These are phyloP conservation scores for Elgaria multicarinata DNA, from an alignment of 2,113 vertebrate species.

Conservation along the genomic window DNA sequence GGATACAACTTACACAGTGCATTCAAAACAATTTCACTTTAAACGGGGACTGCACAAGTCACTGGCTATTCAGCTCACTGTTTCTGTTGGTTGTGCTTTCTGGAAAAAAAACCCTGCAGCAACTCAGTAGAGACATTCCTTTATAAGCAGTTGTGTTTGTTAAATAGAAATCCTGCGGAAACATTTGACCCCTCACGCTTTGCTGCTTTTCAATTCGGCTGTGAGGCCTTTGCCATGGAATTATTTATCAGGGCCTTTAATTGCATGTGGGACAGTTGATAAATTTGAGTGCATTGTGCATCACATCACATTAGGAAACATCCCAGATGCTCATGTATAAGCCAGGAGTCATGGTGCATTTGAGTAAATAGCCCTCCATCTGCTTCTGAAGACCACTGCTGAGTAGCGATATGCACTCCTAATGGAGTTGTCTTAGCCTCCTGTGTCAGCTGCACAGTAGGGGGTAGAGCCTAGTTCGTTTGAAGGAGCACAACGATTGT, in stretches of 20 bases:
- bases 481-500: constrained; percentile 25
- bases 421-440: constrained; percentile 63
- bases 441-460: constrained; percentile 38
- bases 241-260: constrained; percentile 69
- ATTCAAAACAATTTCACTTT: constrained; percentile 34
- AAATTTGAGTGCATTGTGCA: constrained; percentile 36
- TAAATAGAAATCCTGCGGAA: constrained; percentile 60
- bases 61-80: background rate
- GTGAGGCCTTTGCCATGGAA: constrained; percentile 48
- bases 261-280: constrained; percentile 58
- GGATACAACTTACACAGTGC: constrained; percentile 13
- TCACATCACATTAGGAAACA: constrained; percentile 59
- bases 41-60: background rate
- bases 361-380: constrained; percentile 69
- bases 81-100: background rate
- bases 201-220: constrained; percentile 62
- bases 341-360: constrained; percentile 67
- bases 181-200: constrained; percentile 69
- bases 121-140: constrained; percentile 57
- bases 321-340: constrained; percentile 69
- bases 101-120: background rate
- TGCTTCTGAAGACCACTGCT: constrained; percentile 54
- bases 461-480: constrained; percentile 36
- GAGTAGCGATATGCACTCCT: constrained; percentile 51
- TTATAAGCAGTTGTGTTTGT: constrained; percentile 57